phyloP scores from a whole-genome alignment of 2,113 vertebrate genomes.

The Laticauda laticaudata region DNA sequence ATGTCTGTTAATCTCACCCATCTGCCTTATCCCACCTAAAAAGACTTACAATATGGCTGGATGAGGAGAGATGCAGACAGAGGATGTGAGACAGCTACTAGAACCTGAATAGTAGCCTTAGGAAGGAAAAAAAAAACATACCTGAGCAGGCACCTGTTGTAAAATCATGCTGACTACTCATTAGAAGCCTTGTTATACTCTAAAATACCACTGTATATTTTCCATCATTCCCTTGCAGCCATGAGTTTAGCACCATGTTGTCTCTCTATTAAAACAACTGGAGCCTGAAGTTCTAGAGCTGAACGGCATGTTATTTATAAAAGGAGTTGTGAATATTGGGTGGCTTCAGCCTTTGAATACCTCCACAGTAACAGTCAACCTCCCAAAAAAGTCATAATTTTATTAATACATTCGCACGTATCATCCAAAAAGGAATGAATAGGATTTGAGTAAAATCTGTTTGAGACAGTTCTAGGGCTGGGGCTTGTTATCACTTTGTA shows the following conservation, averaged over 20 bases:
- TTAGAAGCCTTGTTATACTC: neutral
- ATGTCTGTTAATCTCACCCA: neutral
- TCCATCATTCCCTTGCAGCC: neutral
- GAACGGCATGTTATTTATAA: neutral
- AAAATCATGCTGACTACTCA: neutral
- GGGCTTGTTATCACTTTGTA: too few species aligned
- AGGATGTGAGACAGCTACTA: neutral
- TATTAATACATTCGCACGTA: neutral
- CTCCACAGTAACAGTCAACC: neutral
- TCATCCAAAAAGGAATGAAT: neutral
- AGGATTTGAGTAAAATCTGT: neutral
- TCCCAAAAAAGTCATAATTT: neutral
- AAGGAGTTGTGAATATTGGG: neutral
- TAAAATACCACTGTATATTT: neutral
- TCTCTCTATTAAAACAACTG: neutral
- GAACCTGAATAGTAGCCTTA: neutral
- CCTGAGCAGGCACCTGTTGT: neutral
- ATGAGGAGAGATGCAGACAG: neutral
- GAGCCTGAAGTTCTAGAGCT: neutral
- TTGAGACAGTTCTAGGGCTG: neutral
- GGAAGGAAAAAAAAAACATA: neutral
- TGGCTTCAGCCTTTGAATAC: neutral
- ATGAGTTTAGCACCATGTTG: neutral
- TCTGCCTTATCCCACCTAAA: neutral
- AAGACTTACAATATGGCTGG: neutral